These are phyloP conservation scores for Cheirogaleus major DNA, from an alignment of 2,797 vertebrate species.

Conservation along the genomic window DNA sequence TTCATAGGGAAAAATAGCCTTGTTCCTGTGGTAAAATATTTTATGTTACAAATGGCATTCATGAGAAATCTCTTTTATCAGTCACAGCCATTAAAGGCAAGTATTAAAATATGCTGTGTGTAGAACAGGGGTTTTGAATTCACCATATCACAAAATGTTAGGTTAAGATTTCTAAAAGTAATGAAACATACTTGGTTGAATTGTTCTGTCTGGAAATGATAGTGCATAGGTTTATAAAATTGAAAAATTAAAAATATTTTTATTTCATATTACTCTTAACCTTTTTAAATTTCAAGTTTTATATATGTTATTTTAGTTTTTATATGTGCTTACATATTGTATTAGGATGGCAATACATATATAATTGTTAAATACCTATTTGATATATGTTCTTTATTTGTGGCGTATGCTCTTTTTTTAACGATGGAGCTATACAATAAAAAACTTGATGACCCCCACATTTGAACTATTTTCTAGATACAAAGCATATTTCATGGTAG, in stretches of 20 bases:
- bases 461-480: neutral
- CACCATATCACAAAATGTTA: neutral
- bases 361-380: neutral
- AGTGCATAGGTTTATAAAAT: neutral
- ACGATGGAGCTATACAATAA: neutral
- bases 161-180: neutral
- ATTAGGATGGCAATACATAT: neutral
- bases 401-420: neutral
- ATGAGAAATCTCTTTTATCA: neutral
- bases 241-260: neutral
- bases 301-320: neutral
- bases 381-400: neutral
- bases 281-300: slow-evolving; percentile 13
- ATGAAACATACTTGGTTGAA: neutral
- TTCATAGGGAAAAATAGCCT: neutral
- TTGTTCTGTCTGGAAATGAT: neutral
- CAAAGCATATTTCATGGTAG: neutral
- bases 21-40: neutral
- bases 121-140: neutral
- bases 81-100: neutral
- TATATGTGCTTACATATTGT: neutral
- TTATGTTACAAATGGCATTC: neutral
- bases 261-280: neutral
- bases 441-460: neutral
- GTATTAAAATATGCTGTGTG: neutral